Percentiles rank a stretch among this genome's conserved stretches.
Evolutionary conservation across 37 sponge, comb jelly and placozoan species (phyloP).

Genomic region (Diacarnus erythraeanus): DNA sequence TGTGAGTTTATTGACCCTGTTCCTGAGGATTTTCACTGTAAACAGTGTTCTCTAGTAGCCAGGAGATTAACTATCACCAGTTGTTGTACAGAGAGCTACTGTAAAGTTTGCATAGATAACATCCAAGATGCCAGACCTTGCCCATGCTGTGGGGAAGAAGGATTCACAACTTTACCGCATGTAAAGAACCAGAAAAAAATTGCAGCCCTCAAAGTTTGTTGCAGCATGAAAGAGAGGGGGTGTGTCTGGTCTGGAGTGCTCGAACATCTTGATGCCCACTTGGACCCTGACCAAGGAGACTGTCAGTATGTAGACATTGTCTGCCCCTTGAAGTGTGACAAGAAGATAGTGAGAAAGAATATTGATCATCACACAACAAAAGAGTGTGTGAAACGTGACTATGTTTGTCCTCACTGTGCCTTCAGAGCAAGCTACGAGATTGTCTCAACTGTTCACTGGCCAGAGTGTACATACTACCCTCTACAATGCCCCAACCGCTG

Average conservation of each 20-base stretch:
- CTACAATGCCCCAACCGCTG: constrained; percentile 41
- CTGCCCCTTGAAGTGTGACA: constrained; percentile 2
- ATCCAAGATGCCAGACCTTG: constrained; percentile 3
- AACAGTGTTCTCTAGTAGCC: constrained; percentile 2
- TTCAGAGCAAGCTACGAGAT: constrained; percentile 16
- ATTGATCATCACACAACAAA: constrained; percentile 9
- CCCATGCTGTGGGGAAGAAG: constrained; percentile 6
- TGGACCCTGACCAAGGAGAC: background rate
- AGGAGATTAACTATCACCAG: background rate
- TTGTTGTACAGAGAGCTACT: constrained; percentile 10
- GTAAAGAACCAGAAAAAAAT: background rate
- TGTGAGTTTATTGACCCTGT: constrained; percentile 2
- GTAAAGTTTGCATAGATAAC: background rate
- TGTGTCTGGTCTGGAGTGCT: constrained; percentile 41
- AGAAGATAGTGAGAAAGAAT: background rate
- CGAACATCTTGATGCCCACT: constrained; percentile 13
- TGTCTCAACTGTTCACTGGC: constrained; percentile 3
- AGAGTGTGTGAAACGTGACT: constrained; percentile 23
- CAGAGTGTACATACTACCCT: constrained; percentile 19
- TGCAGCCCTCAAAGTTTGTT: constrained; percentile 7
- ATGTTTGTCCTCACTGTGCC: constrained; percentile 24
- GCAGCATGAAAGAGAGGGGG: constrained; percentile 16
- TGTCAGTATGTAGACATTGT: background rate
- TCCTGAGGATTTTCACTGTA: background rate
- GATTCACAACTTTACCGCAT: background rate